Base-by-base conservation (phyloP, 2,113 vertebrate species). In the Morphnarchus princeps region DNA sequence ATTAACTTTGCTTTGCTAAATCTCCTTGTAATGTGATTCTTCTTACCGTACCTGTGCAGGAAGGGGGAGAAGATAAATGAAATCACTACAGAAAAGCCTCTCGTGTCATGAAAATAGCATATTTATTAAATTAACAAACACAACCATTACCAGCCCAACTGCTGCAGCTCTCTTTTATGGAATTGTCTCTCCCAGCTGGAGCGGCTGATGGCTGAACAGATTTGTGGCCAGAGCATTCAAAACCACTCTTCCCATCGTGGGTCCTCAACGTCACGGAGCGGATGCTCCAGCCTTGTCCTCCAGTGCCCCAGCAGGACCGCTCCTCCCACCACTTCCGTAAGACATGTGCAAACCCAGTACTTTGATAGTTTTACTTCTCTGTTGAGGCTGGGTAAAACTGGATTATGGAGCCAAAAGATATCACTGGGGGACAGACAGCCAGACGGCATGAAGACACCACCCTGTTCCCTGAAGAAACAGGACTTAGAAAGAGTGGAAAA, bases 1-100 rank as follows among this genome's bases (percentile, higher is more conserved):
- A 80, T 93, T 95, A 89, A 40, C 52, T 96, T 78, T 62, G 61
- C 36, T 85, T 82, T 81, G 67, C 84, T 90, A 58, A 82, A 71
- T 85, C 47, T 74, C 22, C 52, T 82, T 66, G n/a, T 74, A 84
- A 81, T 42, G 42, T 36, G 65, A 63, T 86, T 67, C n/a, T 79
- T 94, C 82, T 61, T 59, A 42, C 2, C 82, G 20, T 79, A 82
- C 24, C 69, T 82, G 81, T 91, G 77, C 69, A 67, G 81, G 42
- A 87, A 90, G 57, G 42, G 18, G 31, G 50, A 71, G 70, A 78
- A 82, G n/a, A 76, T 29, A 88, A 59, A 81, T n/a, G 4, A 73
- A 89, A 34, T 36, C 55, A 76, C 17, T 43, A 55, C 61, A 76
- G 88, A 50, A 92, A 93, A 86, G 13, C 43, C 49, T 89, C 55